Percentiles rank a stretch among this genome's conserved stretches.
Conservation (phyloP, 64 coral and sea anemone species). For the Orbicella faveolata region DNA sequence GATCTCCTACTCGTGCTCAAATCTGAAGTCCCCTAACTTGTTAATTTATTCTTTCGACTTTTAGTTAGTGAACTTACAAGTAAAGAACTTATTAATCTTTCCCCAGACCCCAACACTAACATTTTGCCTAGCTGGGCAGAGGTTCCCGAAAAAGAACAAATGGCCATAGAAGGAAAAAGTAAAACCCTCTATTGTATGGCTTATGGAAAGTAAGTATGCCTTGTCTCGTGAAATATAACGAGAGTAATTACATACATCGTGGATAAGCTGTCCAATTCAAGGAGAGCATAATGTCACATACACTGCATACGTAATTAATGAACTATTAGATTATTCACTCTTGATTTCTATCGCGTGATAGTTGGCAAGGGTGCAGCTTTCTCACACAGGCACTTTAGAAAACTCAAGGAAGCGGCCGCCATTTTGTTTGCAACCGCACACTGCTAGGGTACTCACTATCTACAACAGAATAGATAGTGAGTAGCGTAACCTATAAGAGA, state of each 20-base stretch:
- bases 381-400: not conserved
- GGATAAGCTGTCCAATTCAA: too few species aligned
- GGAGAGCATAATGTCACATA: too few species aligned
- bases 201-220: not conserved
- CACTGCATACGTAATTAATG: too few species aligned
- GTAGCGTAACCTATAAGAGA: too few species aligned
- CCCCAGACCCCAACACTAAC: not conserved
- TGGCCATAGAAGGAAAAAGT: slow-evolving; percentile 34
- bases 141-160: not conserved
- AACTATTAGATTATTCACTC: too few species aligned
- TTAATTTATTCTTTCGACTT: not conserved
- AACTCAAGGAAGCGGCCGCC: not conserved
- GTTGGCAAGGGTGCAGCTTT: too few species aligned
- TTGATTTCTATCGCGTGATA: too few species aligned
- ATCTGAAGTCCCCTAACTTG: not conserved
- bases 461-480: too few species aligned
- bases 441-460: too few species aligned
- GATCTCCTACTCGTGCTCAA: too few species aligned
- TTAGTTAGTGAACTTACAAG: not conserved
- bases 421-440: not conserved
- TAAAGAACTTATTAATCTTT: too few species aligned
- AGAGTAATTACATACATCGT: too few species aligned
- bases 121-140: not conserved
- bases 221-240: not conserved
- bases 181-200: slow-evolving; percentile 48